Conservation (phyloP, 2,113 vertebrate genomes). For the Lepidothrix coronata region DNA sequence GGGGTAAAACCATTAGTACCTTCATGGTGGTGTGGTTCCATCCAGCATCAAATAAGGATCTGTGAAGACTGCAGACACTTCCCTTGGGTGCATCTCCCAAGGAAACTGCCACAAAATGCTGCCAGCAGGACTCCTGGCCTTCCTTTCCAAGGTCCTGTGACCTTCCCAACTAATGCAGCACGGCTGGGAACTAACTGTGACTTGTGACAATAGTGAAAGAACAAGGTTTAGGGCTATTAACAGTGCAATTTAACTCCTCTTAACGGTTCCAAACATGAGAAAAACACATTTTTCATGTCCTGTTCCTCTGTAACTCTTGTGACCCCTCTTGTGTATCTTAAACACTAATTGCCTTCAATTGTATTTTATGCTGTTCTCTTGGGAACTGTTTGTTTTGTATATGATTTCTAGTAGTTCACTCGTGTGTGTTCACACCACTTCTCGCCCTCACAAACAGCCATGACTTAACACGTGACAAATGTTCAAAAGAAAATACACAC, state of each 20-base stretch:
- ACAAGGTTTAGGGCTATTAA: slow-evolving; percentile 57
- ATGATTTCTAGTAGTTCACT: slow-evolving; percentile 11
- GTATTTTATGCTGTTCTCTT: slow-evolving; percentile 43
- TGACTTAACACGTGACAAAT: background rate
- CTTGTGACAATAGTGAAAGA: background rate
- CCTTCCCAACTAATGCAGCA: slow-evolving; percentile 1
- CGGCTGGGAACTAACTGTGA: slow-evolving; percentile 22
- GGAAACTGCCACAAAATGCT: background rate
- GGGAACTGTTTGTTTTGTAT: slow-evolving; percentile 41
- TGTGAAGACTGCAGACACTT: background rate
- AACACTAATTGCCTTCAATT: slow-evolving; percentile 36
- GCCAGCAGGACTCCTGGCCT: background rate
- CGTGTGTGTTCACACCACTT: slow-evolving; percentile 34
- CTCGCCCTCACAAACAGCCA: slow-evolving; percentile 44
- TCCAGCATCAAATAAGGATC: background rate
- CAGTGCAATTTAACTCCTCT: slow-evolving; percentile 63
- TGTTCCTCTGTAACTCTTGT: background rate
- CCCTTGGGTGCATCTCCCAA: background rate
- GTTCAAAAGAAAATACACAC: slow-evolving; percentile 16
- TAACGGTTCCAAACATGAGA: slow-evolving; percentile 8
- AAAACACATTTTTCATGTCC: background rate
- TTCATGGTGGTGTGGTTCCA: background rate
- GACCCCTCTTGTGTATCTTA: slow-evolving; percentile 16
- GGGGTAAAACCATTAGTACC: background rate
- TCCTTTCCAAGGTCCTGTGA: background rate